These are phyloP conservation scores for Drosophila sturtevanti DNA, from an alignment of 1,140 invertebrate species.

Conservation along the genomic window DNA sequence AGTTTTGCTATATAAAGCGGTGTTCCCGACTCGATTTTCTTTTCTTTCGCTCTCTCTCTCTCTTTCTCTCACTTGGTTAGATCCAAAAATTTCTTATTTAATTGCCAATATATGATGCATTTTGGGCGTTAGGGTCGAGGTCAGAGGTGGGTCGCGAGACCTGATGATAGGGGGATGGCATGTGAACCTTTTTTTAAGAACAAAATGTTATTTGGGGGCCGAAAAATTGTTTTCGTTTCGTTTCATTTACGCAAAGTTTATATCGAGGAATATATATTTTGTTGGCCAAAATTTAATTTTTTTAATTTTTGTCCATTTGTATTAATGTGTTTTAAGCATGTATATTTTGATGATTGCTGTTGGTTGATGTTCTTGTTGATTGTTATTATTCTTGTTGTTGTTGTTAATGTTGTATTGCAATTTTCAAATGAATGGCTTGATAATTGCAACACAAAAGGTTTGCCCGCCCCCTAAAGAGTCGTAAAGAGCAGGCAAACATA, in stretches of 20 bases:
- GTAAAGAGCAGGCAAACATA: slow-evolving; percentile 71
- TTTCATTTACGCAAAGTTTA: slow-evolving; percentile 24
- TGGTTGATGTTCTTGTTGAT: slow-evolving; percentile 45
- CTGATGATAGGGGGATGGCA: slow-evolving; percentile 13
- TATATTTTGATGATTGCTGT: slow-evolving; percentile 42
- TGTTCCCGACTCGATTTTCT: slow-evolving; percentile 16
- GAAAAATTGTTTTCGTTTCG: slow-evolving; percentile 27
- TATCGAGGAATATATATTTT: slow-evolving; percentile 72
- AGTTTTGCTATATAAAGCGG: slow-evolving; percentile 51
- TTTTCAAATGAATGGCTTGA: background rate
- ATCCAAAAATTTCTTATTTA: background rate
- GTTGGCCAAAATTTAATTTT: slow-evolving; percentile 28
- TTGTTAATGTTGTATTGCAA: slow-evolving; percentile 28
- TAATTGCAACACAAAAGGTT: slow-evolving; percentile 51
- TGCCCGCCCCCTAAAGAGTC: slow-evolving; percentile 44
- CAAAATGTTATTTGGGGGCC: slow-evolving; percentile 41
- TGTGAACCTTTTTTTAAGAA: slow-evolving; percentile 37
- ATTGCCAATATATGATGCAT: slow-evolving; percentile 2
- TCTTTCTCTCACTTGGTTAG: background rate
- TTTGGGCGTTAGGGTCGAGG: slow-evolving; percentile 60
- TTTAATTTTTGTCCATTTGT: background rate
- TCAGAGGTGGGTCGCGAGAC: background rate
- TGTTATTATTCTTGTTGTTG: slow-evolving; percentile 33
- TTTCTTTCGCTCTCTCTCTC: slow-evolving; percentile 9
- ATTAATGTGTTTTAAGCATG: slow-evolving; percentile 37